Evolutionary conservation across 2,113 vertebrate species (phyloP).

Genomic region (Osmerus eperlanus): DNA sequence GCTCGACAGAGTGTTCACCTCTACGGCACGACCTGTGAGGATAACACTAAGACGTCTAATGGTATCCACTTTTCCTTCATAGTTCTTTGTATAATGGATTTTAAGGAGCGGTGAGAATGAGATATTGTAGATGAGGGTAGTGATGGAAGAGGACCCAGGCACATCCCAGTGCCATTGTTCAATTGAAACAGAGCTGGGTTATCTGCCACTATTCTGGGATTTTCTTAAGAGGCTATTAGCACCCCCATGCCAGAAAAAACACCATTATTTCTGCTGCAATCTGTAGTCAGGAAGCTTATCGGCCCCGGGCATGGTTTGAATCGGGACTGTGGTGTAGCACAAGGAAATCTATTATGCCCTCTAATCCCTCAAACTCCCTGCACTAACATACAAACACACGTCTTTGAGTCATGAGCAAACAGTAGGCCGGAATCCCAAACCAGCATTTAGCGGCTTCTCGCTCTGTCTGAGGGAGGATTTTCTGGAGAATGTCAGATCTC

Average conservation of each 20-base stretch:
- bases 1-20: too few relatives aligned
- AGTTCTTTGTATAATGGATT: neutral
- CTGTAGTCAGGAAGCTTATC: conserved; percentile 60
- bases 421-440: conserved; percentile 46
- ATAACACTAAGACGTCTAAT: too few relatives aligned
- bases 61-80: neutral
- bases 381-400: conserved; percentile 51
- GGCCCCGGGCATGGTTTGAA: conserved; percentile 61
- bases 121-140: neutral
- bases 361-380: conserved; percentile 56
- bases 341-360: conserved; percentile 67
- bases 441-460: conserved; percentile 45
- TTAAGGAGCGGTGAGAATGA: neutral
- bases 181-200: conserved; percentile 26
- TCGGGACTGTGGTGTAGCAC: conserved; percentile 54
- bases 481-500: conserved; percentile 43
- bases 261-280: conserved; percentile 67
- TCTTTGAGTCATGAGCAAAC: conserved; percentile 56
- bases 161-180: conserved; percentile 29
- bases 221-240: conserved; percentile 69
- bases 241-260: conserved; percentile 49
- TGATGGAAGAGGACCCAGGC: conserved; percentile 31
- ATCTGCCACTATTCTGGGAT: conserved; percentile 52
- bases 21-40: too few relatives aligned
- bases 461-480: conserved; percentile 37